Conservation (phyloP, 2,113 vertebrate species). For the Proteles cristata region DNA sequence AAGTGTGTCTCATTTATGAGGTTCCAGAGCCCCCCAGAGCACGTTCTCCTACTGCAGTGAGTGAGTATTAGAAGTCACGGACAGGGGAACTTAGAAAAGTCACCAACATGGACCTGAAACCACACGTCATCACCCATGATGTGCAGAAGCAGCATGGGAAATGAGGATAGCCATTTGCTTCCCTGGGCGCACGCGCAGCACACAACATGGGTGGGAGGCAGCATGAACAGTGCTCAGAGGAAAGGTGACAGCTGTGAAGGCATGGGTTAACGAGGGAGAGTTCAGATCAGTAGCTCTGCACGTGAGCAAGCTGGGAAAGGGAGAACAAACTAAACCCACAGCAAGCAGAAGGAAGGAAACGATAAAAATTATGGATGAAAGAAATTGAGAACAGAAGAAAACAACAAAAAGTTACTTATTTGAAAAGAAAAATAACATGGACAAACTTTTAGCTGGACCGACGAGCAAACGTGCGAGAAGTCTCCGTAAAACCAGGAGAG, state of each 20-base stretch:
- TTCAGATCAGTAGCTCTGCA: no score
- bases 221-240: fast-evolving
- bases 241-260: fast-evolving
- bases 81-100: background rate
- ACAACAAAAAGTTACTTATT: background rate
- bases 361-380: fast-evolving
- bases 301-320: background rate
- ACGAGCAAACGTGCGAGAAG: fast-evolving
- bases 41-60: background rate
- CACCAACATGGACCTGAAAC: no score
- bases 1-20: fast-evolving
- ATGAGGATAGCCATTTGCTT: background rate
- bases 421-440: fast-evolving
- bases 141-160: background rate
- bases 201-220: no score
- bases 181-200: fast-evolving
- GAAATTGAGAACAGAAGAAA: background rate
- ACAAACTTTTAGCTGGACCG: background rate
- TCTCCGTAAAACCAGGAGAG: background rate
- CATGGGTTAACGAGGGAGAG: fast-evolving
- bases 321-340: background rate
- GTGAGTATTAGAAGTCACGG: no score
- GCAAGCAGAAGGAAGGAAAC: no score
- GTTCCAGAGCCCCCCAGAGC: no score
- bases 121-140: background rate